phyloP scores from a whole-genome alignment of 2,888 invertebrate genomes.

The Mythimna ferrago region DNA sequence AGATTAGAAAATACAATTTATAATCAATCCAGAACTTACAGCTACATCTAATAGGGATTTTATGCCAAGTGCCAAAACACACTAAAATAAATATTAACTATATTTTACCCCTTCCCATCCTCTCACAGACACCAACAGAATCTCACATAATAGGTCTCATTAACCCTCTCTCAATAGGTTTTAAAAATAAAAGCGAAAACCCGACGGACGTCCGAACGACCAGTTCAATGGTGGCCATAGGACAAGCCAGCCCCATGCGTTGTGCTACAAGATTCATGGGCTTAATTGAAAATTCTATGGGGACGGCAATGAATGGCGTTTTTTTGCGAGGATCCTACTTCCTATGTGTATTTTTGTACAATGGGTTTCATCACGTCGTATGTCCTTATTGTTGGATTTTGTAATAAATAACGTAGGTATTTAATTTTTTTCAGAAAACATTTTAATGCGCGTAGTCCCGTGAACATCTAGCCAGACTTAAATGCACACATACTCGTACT shows the following conservation, averaged over 20 bases:
- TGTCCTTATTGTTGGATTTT: constrained; percentile 9
- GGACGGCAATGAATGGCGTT: constrained; percentile 53
- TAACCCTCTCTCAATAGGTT: constrained; percentile 54
- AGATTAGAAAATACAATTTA: background rate
- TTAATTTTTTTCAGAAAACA: background rate
- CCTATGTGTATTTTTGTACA: constrained; percentile 40
- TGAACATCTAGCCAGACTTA: too few relatives aligned
- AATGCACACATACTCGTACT: too few relatives aligned
- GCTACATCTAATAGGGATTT: background rate
- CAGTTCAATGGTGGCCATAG: constrained; percentile 45
- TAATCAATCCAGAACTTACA: background rate
- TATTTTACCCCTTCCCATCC: constrained; percentile 21
- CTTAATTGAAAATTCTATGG: constrained; percentile 68
- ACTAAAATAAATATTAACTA: constrained; percentile 18
- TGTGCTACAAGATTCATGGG: constrained; percentile 64
- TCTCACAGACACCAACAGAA: constrained; percentile 36
- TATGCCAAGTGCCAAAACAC: background rate
- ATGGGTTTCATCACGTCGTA: constrained; percentile 19
- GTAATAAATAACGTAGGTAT: background rate
- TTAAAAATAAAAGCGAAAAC: constrained; percentile 50
- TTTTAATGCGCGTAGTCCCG: too few relatives aligned
- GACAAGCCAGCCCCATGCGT: constrained; percentile 52
- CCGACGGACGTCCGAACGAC: constrained; percentile 36
- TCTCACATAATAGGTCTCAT: constrained; percentile 48
- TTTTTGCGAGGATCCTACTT: constrained; percentile 44